Evolutionary conservation across 2,888 invertebrate species (phyloP).

Genomic region (Didymodactylos carnosus): DNA sequence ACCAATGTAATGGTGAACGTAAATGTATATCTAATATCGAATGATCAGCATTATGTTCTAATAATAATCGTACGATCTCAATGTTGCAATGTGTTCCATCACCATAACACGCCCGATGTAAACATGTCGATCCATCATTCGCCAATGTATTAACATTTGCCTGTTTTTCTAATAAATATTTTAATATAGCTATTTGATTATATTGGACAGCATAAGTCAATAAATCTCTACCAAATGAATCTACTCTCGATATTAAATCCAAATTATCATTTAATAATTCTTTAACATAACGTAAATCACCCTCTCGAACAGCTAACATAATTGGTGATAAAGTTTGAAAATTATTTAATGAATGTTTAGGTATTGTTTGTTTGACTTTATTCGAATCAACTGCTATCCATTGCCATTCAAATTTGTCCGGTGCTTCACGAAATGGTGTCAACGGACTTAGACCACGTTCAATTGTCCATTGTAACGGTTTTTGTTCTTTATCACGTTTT

Average conservation of each 20-base stretch:
- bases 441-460: constrained; percentile 11
- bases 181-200: constrained; percentile 7
- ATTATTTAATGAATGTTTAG: constrained; percentile 1
- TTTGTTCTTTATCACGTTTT: constrained; percentile 9
- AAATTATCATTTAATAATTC: background rate
- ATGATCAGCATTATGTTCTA: constrained; percentile 9
- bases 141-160: background rate
- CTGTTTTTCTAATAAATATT: background rate
- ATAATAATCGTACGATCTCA: background rate
- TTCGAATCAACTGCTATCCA: constrained; percentile 5
- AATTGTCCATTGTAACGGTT: constrained; percentile 12
- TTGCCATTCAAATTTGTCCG: constrained; percentile 14
- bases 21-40: constrained; percentile 4
- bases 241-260: background rate
- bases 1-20: constrained; percentile 12
- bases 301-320: constrained; percentile 8
- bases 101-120: constrained; percentile 7
- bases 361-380: constrained; percentile 10
- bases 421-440: constrained; percentile 13
- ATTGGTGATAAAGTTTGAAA: constrained; percentile 8
- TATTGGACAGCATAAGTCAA: constrained; percentile 7
- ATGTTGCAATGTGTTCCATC: background rate
- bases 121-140: constrained; percentile 5
- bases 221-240: constrained; percentile 6
- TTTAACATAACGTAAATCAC: constrained; percentile 4